phyloP scores from a whole-genome alignment of 2,888 invertebrate species.

The Stratiomys singularior region DNA sequence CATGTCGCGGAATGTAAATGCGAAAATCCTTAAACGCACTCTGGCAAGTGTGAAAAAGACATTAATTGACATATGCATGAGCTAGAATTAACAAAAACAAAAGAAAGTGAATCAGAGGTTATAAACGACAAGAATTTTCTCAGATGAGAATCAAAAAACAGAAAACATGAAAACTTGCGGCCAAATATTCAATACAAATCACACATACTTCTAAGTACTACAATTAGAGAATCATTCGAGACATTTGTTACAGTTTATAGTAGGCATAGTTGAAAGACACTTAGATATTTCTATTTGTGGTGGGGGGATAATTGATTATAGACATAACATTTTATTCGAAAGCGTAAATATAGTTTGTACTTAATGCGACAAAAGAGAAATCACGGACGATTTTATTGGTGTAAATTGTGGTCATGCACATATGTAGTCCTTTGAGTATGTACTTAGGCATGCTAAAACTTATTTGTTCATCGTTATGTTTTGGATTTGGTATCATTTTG shows the following conservation, averaged over 20 bases:
- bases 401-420: neutral
- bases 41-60: neutral
- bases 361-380: slow-evolving; percentile 8
- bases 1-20: no score
- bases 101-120: no score
- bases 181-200: slow-evolving; percentile 45
- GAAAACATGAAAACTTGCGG: slow-evolving; percentile 35
- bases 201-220: slow-evolving; percentile 43
- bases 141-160: neutral
- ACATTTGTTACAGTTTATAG: slow-evolving; percentile 44
- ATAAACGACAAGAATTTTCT: neutral
- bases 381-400: neutral
- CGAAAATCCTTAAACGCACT: no score
- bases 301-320: slow-evolving; percentile 21
- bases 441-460: neutral
- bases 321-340: slow-evolving; percentile 22
- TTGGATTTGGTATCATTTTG: neutral
- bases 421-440: neutral
- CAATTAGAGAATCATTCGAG: slow-evolving; percentile 37
- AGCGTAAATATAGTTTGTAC: slow-evolving; percentile 27
- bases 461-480: neutral
- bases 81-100: neutral
- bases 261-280: slow-evolving; percentile 25
- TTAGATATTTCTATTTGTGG: slow-evolving; percentile 32
- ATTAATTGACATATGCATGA: neutral